phyloP scores from a whole-genome alignment of 2,888 invertebrate genomes.

The Drosophila anceps region DNA sequence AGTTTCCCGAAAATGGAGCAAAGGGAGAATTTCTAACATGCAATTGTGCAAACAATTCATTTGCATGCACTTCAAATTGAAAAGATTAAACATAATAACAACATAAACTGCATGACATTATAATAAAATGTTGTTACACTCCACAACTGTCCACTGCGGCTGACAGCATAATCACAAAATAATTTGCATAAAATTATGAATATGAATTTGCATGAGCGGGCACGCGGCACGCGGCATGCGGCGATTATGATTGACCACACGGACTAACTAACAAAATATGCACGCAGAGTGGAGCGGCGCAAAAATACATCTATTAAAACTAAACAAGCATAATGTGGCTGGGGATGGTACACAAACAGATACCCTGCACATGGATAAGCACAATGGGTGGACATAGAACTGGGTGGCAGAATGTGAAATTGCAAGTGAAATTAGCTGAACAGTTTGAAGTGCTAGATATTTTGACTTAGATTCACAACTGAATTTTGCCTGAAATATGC shows the following conservation, averaged over 20 bases:
- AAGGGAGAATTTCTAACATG: conserved; percentile 39
- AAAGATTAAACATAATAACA: conserved; percentile 45
- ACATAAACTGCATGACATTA: conserved; percentile 42
- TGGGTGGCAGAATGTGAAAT: not conserved
- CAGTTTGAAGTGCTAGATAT: no score
- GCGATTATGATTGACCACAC: conserved; percentile 22
- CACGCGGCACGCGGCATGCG: conserved; percentile 35
- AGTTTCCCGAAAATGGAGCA: conserved; percentile 16
- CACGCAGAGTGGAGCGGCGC: not conserved
- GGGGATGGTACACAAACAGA: not conserved
- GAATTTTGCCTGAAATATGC: no score
- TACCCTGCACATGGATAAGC: not conserved
- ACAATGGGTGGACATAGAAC: not conserved
- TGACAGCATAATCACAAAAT: conserved; percentile 71
- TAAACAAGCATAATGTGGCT: not conserved
- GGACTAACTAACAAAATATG: conserved; percentile 11
- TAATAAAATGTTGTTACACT: conserved; percentile 57
- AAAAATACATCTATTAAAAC: not conserved
- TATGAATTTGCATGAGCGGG: conserved; percentile 51
- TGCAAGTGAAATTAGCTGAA: not conserved
- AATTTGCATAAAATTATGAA: conserved; percentile 71
- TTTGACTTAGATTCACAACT: no score
- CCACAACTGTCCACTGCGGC: conserved; percentile 28
- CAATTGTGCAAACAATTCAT: conserved; percentile 54
- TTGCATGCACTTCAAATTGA: conserved; percentile 34